Percentiles rank a stretch among this genome's conserved stretches.
Evolutionary conservation across 2,888 invertebrate species (phyloP).

Genomic region (Apamea crenata): DNA sequence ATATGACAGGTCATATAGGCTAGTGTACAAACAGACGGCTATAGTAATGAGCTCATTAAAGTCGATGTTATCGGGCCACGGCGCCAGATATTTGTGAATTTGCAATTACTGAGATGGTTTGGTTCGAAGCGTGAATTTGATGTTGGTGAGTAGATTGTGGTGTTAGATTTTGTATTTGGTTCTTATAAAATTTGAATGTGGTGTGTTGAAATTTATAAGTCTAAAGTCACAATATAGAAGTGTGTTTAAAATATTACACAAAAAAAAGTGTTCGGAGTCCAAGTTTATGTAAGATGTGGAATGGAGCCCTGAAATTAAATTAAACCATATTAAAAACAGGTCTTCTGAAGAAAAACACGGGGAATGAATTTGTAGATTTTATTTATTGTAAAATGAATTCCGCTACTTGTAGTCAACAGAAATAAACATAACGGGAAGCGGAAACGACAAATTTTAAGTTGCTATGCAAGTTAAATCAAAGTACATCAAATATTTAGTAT

Average conservation of each 20-base stretch:
- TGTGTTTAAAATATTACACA: not conserved
- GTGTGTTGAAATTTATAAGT: not conserved
- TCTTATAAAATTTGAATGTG: not conserved
- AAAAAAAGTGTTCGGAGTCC: not conserved
- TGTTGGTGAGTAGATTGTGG: not conserved
- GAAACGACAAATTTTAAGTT: constrained; percentile 76
- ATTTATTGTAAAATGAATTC: constrained; percentile 86
- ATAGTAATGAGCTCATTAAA: constrained; percentile 81
- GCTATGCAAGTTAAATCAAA: constrained; percentile 79
- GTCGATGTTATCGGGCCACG: constrained; percentile 62
- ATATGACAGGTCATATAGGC: constrained; percentile 67
- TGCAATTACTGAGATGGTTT: constrained; percentile 33
- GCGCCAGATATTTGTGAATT: constrained; percentile 34
- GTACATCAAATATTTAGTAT: constrained; percentile 52
- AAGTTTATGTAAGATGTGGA: not conserved
- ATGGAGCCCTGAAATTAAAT: not conserved
- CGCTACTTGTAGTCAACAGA: constrained; percentile 83
- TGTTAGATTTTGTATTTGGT: not conserved
- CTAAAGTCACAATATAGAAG: not conserved
- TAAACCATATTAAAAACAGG: not conserved
- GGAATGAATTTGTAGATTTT: constrained; percentile 81
- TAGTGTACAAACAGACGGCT: constrained; percentile 72
- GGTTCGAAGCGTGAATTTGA: constrained; percentile 4
- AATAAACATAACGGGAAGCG: constrained; percentile 77
- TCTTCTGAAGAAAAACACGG: constrained; percentile 54